Evolutionary conservation across 2,113 vertebrate genomes (phyloP), one percentile per base, ranked within the genome.

Genomic region (Furnarius figulus): DNA sequence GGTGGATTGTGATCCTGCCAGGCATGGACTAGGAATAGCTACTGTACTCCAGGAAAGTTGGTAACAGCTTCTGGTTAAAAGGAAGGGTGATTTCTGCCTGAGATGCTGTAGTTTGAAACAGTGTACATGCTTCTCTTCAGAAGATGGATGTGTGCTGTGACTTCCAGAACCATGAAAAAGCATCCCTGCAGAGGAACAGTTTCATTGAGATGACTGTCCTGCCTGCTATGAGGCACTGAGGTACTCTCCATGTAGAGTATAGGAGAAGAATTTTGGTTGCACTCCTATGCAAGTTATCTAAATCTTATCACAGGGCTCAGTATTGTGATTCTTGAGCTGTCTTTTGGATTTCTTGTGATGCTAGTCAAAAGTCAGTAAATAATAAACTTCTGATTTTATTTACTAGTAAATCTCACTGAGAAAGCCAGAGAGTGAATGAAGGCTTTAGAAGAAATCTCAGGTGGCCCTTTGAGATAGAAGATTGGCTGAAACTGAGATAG

Each of bases 201-300:
- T 77, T 59, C 25, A 27, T 17, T n/a, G 46, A 63, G 19, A 15
- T 79, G 62, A 6, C 16, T 73, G 21, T 74, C 14, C 35, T 78
- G 10, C 14, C 35, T 78, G 10, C 24, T 87, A 2, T 1, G 14
- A 63, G 58, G 18, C 52, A 50, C 75, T 3, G 8, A 74, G 19
- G 2, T 40, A 20, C n/a, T 66, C 37, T 25, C 28, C 1, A 1
- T 37, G 21, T 28, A 44, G 18, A 21, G 14, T 39, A 13, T 1
- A 39, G 27, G 19, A 49, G 42, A 24, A 77, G 22, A 50, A 24
- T 65, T 70, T 81, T 44, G 20, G 39, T 61, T 62, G 22, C 25
- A 9, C 3, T 52, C 14, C 21, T 30, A 25, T 22, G 23, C 19
- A 81, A 59, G 13, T 18, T 37, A 7, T 42, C 62, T 56, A 44